A percentile compares a stretch with the other conserved stretches of the same genome.
phyloP scores from a whole-genome alignment of 2,113 vertebrate genomes.

The Trogon melanurus region DNA sequence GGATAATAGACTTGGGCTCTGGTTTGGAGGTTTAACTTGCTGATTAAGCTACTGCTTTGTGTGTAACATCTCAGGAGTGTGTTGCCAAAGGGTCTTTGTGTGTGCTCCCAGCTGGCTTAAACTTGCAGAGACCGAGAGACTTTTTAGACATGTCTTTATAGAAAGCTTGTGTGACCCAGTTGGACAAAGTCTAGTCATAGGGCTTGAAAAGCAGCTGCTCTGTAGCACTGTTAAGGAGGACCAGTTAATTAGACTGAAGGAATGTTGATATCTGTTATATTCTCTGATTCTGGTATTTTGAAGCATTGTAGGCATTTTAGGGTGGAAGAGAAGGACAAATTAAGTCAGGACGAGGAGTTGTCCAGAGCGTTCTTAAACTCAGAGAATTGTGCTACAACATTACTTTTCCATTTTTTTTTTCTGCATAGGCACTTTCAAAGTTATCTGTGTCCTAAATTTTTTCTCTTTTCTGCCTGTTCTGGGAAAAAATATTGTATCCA shows the following conservation, averaged over 20 bases:
- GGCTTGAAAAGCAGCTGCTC: background rate
- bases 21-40: background rate
- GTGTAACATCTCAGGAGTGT: background rate
- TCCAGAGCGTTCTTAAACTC: background rate
- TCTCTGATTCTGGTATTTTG: background rate
- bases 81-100: background rate
- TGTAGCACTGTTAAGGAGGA: background rate
- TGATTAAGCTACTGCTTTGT: background rate
- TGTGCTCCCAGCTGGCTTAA: background rate
- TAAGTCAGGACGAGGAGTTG: background rate
- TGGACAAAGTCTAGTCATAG: background rate
- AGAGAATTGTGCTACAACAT: background rate
- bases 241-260: background rate
- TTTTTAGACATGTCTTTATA: background rate
- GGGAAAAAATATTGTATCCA: rapidly evolving
- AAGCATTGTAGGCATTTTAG: background rate
- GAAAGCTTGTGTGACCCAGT: background rate
- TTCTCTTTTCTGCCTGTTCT: background rate
- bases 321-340: background rate
- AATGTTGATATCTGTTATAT: background rate
- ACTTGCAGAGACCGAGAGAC: background rate
- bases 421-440: background rate
- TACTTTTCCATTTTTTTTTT: background rate
- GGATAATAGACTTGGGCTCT: background rate
- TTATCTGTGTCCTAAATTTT: background rate